A percentile compares a stretch with the other conserved stretches of the same genome.
Evolutionary conservation across 2,113 vertebrate species (phyloP).

Genomic region (Ahaetulla prasina): DNA sequence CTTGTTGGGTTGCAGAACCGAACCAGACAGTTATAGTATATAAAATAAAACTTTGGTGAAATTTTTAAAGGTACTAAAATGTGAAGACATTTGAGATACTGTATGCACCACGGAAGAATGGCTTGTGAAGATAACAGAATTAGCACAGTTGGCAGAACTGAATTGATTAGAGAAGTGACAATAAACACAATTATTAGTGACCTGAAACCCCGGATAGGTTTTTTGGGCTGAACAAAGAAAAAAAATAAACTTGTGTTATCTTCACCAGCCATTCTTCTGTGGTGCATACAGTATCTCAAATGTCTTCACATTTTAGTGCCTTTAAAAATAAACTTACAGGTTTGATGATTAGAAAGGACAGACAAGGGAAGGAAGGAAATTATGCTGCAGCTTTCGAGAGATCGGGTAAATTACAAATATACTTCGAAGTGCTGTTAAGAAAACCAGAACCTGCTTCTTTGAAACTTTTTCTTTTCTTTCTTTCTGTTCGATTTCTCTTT

Average conservation of each 20-base stretch:
- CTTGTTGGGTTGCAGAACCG: no score
- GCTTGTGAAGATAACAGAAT: neutral
- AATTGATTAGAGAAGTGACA: neutral
- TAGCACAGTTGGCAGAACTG: neutral
- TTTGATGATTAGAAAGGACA: neutral
- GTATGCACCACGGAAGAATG: neutral
- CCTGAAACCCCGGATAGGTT: neutral
- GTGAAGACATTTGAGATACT: neutral
- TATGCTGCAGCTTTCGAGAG: neutral
- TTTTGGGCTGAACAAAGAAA: neutral
- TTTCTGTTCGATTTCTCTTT: neutral
- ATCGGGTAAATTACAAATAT: neutral
- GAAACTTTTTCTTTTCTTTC: neutral
- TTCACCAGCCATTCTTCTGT: no score
- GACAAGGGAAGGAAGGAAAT: neutral
- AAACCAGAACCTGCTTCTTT: neutral
- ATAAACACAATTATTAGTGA: neutral
- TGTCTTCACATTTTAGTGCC: no score
- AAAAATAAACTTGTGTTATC: neutral
- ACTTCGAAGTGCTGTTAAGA: neutral
- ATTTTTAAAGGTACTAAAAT: neutral
- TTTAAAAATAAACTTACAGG: no score
- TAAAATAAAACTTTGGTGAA: neutral
- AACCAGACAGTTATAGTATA: no score
- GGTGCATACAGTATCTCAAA: no score